Conservation (phyloP, 2,888 invertebrate species). For the Ethmia dodecea region DNA sequence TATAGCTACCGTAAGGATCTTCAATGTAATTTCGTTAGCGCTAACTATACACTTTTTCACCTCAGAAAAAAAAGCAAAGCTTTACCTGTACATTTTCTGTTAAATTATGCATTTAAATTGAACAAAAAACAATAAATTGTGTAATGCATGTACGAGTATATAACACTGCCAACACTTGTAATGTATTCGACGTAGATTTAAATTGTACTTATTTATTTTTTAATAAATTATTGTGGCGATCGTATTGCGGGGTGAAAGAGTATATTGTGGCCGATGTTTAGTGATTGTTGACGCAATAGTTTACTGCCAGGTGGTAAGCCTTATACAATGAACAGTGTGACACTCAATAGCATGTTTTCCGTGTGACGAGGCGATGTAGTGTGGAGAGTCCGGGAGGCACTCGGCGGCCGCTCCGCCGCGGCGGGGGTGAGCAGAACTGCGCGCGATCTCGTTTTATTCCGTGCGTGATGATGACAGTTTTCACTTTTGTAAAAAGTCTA, state of each 20-base stretch:
- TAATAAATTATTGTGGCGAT: slow-evolving; percentile 28
- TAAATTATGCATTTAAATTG: slow-evolving; percentile 57
- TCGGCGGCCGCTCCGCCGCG: slow-evolving; percentile 8
- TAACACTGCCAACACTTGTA: slow-evolving; percentile 48
- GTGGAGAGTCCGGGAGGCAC: slow-evolving; percentile 27
- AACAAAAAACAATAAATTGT: slow-evolving; percentile 54
- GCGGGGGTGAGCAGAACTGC: slow-evolving; percentile 27
- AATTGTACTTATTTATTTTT: slow-evolving; percentile 62
- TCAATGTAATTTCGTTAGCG: slow-evolving; percentile 37
- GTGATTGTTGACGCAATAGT: slow-evolving; percentile 22
- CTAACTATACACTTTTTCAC: slow-evolving; percentile 47
- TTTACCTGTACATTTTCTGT: slow-evolving; percentile 35
- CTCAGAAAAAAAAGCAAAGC: slow-evolving; percentile 23
- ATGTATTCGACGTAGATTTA: slow-evolving; percentile 38
- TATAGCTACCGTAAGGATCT: slow-evolving; percentile 41
- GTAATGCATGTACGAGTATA: slow-evolving; percentile 48
- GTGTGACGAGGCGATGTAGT: slow-evolving; percentile 34
- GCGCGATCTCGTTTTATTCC: slow-evolving; percentile 66
- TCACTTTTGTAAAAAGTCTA: slow-evolving; percentile 79
- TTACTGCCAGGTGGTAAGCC: slow-evolving; percentile 38
- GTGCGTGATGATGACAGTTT: slow-evolving; percentile 74
- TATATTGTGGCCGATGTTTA: slow-evolving; percentile 20
- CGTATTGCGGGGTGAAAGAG: slow-evolving; percentile 31
- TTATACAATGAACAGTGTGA: slow-evolving; percentile 1
- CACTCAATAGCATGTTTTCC: slow-evolving; percentile 28